phyloP scores from a whole-genome alignment of 2,888 invertebrate genomes.

The Bruchidius siliquastri region DNA sequence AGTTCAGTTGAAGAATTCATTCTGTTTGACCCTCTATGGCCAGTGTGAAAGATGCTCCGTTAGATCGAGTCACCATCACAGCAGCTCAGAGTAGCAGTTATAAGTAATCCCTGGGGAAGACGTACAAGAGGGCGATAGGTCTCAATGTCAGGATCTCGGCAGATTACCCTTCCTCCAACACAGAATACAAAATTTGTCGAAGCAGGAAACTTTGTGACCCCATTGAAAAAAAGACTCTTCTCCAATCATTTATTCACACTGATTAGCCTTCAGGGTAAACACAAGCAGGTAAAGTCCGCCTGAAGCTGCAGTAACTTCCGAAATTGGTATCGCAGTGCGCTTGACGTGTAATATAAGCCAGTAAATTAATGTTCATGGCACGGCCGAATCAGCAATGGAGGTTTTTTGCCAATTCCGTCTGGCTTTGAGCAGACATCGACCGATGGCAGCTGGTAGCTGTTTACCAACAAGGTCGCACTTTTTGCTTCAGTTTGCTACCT shows the following conservation, averaged over 20 bases:
- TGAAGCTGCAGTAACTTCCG: not conserved
- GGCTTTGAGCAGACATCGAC: not conserved
- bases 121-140: too few relatives aligned
- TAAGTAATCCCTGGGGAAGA: too few relatives aligned
- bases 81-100: too few relatives aligned
- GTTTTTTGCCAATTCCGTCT: not conserved
- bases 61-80: too few relatives aligned
- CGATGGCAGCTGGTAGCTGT: not conserved
- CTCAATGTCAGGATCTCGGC: too few relatives aligned
- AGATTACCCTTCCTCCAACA: too few relatives aligned
- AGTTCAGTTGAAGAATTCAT: too few relatives aligned
- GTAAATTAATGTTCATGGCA: not conserved
- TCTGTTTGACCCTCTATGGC: too few relatives aligned
- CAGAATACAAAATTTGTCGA: too few relatives aligned
- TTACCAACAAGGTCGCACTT: not conserved
- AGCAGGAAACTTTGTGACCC: too few relatives aligned
- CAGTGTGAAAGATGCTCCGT: too few relatives aligned
- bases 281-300: not conserved
- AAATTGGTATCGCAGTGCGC: not conserved
- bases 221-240: not conserved
- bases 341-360: not conserved
- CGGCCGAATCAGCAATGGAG: not conserved
- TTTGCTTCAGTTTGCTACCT: not conserved
- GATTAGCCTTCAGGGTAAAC: not conserved
- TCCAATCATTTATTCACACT: not conserved